Percentiles rank a stretch among this genome's conserved stretches.
Evolutionary conservation across 2,113 vertebrate genomes (phyloP).

Genomic region (Anhinga rufa): DNA sequence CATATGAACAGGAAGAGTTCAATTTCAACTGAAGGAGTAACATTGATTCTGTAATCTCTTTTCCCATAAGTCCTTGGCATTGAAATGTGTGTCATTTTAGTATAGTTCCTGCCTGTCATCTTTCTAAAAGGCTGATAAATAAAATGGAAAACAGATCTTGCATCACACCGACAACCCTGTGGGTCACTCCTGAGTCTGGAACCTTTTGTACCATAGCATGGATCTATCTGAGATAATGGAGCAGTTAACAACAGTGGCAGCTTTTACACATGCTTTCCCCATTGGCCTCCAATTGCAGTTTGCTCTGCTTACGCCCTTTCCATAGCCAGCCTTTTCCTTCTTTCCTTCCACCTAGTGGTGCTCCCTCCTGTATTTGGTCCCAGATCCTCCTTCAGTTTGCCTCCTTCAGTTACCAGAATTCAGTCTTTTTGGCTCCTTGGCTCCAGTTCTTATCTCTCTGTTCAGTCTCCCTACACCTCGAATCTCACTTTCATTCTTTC

Average conservation of each 20-base stretch:
- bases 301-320: background rate
- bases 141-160: background rate
- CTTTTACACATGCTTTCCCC: background rate
- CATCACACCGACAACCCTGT: background rate
- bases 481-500: background rate
- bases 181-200: background rate
- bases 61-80: background rate
- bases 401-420: background rate
- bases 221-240: background rate
- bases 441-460: background rate
- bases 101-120: background rate
- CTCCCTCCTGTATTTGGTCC: background rate
- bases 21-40: background rate
- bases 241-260: background rate
- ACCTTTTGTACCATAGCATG: background rate
- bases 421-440: background rate
- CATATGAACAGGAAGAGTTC: background rate
- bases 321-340: background rate
- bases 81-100: background rate
- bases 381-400: background rate
- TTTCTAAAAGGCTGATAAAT: conserved; percentile 10
- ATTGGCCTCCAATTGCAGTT: background rate
- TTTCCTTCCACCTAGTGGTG: background rate
- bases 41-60: background rate
- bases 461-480: background rate